Percentiles rank a stretch among this genome's conserved stretches.
These are phyloP conservation scores for Pao palembangensis DNA, from an alignment of 2,113 vertebrate genomes.

Conservation along the genomic window DNA sequence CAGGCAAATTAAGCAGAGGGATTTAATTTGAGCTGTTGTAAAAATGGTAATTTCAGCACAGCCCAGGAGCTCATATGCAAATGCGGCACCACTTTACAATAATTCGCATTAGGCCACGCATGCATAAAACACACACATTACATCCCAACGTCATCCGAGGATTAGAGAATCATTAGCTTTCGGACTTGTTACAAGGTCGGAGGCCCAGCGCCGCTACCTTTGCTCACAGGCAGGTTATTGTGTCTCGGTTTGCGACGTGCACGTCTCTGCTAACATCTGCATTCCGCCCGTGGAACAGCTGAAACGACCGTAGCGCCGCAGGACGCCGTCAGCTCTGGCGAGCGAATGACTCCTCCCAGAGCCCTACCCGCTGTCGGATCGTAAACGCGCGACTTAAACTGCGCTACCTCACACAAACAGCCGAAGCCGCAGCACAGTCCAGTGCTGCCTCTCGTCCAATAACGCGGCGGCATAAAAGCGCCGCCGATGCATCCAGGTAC, in stretches of 20 bases:
- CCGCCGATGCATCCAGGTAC: too few relatives aligned
- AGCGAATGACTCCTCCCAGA: conserved; percentile 12
- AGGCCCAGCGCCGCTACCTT: conserved; percentile 5
- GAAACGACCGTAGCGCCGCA: too few relatives aligned
- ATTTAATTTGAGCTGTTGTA: conserved; percentile 79
- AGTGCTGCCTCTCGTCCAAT: too few relatives aligned
- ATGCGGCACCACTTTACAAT: conserved; percentile 75
- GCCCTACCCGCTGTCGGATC: conserved; percentile 2
- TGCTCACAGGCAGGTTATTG: background rate
- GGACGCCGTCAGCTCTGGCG: background rate
- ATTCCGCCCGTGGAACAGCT: too few relatives aligned
- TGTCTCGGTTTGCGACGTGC: background rate
- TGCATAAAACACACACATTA: conserved; percentile 73
- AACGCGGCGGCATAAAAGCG: background rate
- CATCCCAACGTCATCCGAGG: conserved; percentile 58
- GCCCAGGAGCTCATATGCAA: conserved; percentile 75
- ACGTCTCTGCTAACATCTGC: too few relatives aligned
- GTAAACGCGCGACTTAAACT: conserved; percentile 10
- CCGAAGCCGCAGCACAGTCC: too few relatives aligned
- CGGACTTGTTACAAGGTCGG: conserved; percentile 55
- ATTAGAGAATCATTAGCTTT: conserved; percentile 65
- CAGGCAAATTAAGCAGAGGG: conserved; percentile 75
- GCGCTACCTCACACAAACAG: conserved; percentile 1
- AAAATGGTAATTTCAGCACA: conserved; percentile 75
- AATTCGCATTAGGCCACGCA: conserved; percentile 73